phyloP scores from a whole-genome alignment of 2,888 invertebrate species.

The Pseudeuparius sepicola region DNA sequence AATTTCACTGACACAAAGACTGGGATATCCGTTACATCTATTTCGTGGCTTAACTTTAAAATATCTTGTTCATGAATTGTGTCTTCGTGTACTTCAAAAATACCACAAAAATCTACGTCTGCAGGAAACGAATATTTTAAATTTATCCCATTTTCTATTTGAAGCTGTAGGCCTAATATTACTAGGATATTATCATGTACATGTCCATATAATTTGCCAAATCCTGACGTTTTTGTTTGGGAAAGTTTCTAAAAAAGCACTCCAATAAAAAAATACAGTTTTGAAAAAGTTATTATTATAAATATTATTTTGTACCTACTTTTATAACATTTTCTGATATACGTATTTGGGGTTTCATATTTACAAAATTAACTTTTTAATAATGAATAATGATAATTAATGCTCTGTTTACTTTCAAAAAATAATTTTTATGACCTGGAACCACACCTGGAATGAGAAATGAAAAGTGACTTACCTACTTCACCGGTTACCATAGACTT shows the following conservation, averaged over 20 bases:
- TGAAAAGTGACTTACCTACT: no score
- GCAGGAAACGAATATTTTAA: constrained; percentile 60
- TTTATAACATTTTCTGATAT: constrained; percentile 60
- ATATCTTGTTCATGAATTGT: constrained; percentile 46
- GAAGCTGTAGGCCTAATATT: constrained; percentile 58
- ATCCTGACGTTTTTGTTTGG: constrained; percentile 49
- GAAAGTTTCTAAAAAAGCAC: constrained; percentile 51
- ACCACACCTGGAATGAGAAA: no score
- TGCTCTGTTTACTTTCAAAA: no score
- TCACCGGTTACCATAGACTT: no score
- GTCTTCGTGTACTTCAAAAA: constrained; percentile 29
- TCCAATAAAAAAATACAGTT: constrained; percentile 3
- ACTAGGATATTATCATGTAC: constrained; percentile 62
- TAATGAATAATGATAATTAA: no score
- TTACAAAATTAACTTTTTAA: no score
- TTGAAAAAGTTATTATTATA: not conserved
- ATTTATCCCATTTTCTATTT: constrained; percentile 46
- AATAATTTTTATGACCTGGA: no score
- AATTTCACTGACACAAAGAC: constrained; percentile 51
- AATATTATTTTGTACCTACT: constrained; percentile 42
- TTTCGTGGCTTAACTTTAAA: constrained; percentile 52
- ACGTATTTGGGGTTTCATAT: constrained; percentile 66
- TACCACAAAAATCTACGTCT: constrained; percentile 68
- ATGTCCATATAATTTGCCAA: constrained; percentile 65
- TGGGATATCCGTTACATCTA: constrained; percentile 74